phyloP scores from a whole-genome alignment of 2,888 invertebrate genomes.

The Agonum fuliginosum region DNA sequence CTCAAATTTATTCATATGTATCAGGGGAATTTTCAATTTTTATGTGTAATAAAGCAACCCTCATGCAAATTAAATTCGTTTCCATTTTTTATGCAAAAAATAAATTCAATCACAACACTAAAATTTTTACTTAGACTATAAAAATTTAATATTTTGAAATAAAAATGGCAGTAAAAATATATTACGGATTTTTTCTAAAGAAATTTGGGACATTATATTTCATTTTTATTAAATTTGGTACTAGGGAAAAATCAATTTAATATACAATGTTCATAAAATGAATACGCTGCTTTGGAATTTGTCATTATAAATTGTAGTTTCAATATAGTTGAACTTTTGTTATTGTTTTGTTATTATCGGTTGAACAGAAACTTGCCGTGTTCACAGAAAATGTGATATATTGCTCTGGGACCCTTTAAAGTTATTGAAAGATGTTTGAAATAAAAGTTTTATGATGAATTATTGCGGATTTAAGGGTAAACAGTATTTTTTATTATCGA shows the following conservation, averaged over 20 bases:
- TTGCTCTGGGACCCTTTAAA: too few relatives aligned
- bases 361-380: too few relatives aligned
- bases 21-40: conserved; percentile 30
- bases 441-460: too few relatives aligned
- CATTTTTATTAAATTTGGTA: conserved; percentile 29
- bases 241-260: background rate
- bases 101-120: conserved; percentile 49
- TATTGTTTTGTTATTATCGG: too few relatives aligned
- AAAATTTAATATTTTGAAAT: conserved; percentile 42
- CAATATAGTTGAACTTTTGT: too few relatives aligned
- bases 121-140: conserved; percentile 35
- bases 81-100: conserved; percentile 27
- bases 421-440: too few relatives aligned
- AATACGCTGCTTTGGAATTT: too few relatives aligned
- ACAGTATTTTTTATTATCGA: too few relatives aligned
- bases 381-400: too few relatives aligned
- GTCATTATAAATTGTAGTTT: too few relatives aligned
- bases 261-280: background rate
- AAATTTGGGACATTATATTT: conserved; percentile 19
- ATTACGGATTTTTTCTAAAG: conserved; percentile 18
- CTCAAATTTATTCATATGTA: conserved; percentile 42
- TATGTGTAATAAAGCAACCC: conserved; percentile 39
- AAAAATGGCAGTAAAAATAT: conserved; percentile 40
- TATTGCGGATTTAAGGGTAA: too few relatives aligned
- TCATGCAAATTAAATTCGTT: conserved; percentile 38